Conservation (phyloP, 2,888 invertebrate species). For the Pediacus dermestoides region DNA sequence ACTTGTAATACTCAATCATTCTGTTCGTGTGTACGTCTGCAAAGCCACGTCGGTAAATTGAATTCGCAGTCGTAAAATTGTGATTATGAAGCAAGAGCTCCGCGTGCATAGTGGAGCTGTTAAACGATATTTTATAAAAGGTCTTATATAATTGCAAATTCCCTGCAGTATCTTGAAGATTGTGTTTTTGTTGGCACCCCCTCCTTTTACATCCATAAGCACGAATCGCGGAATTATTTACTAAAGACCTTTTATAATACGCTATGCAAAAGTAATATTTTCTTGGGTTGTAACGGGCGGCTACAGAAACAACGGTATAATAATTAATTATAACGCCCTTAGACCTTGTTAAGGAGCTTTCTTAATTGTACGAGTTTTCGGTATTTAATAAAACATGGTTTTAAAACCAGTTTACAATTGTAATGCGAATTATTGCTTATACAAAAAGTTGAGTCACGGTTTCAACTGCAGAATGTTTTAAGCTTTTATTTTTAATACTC, state of each 20-base stretch:
- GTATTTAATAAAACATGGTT: slow-evolving; percentile 15
- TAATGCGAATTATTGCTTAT: slow-evolving; percentile 1
- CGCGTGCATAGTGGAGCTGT: slow-evolving; percentile 14
- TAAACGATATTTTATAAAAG: slow-evolving; percentile 24
- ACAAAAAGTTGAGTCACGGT: too few species aligned
- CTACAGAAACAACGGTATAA: slow-evolving; percentile 12
- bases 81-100: slow-evolving; percentile 1
- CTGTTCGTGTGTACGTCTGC: slow-evolving; percentile 4
- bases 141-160: slow-evolving; percentile 24
- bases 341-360: slow-evolving; percentile 10
- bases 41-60: too few species aligned
- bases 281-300: slow-evolving; percentile 9
- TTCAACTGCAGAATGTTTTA: too few species aligned
- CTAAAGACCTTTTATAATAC: slow-evolving; percentile 11
- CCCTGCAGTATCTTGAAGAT: slow-evolving; percentile 11
- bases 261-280: slow-evolving; percentile 13
- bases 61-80: slow-evolving; percentile 2
- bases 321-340: slow-evolving; percentile 17
- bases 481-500: too few species aligned
- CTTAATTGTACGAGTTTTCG: slow-evolving; percentile 11
- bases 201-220: slow-evolving; percentile 3
- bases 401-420: slow-evolving; percentile 1
- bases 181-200: slow-evolving; percentile 14
- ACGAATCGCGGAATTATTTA: slow-evolving; percentile 18
- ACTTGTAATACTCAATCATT: slow-evolving; percentile 8